phyloP scores from a whole-genome alignment of 2,113 vertebrate species.

The Athene cunicularia region DNA sequence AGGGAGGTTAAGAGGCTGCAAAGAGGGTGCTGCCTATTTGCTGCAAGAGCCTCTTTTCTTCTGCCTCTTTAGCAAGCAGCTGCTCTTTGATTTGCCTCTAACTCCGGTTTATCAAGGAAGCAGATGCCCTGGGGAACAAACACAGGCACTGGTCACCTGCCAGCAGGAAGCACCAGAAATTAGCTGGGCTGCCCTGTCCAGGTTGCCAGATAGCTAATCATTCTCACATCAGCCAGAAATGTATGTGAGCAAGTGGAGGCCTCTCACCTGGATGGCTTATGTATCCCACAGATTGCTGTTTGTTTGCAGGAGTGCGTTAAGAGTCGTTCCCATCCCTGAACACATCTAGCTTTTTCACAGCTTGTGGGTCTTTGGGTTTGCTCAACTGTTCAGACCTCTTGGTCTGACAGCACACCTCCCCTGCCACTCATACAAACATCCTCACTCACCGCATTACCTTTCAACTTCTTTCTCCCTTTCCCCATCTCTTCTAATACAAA shows the following conservation, averaged over 20 bases:
- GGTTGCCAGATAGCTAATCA: neutral
- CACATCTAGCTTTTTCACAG: neutral
- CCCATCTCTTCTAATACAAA: neutral
- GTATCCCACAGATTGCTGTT: neutral
- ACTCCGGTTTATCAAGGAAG: neutral
- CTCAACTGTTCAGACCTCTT: neutral
- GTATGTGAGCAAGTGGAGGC: neutral
- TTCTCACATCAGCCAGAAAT: neutral
- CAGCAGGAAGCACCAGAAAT: neutral
- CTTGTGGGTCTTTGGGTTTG: neutral
- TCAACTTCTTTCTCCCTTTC: neutral
- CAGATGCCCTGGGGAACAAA: neutral
- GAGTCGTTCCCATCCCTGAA: neutral
- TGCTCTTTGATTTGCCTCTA: neutral
- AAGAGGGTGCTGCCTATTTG: slow-evolving; percentile 12
- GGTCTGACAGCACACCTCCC: neutral
- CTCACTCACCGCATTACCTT: neutral
- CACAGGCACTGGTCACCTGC: neutral
- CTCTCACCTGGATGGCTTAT: neutral
- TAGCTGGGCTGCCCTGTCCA: neutral
- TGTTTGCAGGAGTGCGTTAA: neutral
- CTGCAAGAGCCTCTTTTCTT: neutral
- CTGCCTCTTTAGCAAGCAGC: neutral
- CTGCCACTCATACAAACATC: neutral
- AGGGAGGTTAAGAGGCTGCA: slow-evolving; percentile 26